phyloP scores from a whole-genome alignment of 2,797 vertebrate species.

The Scyliorhinus canicula region DNA sequence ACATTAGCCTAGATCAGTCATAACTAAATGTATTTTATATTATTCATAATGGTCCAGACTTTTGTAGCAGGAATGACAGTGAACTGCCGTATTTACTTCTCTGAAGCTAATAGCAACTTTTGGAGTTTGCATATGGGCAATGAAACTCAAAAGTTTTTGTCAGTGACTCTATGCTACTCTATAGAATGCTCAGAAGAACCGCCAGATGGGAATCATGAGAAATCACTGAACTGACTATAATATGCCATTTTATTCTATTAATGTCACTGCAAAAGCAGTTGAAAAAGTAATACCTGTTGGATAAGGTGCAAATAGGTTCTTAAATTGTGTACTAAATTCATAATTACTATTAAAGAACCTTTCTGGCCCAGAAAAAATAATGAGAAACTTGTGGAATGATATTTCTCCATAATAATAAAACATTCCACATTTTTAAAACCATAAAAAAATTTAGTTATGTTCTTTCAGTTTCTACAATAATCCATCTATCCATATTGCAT shows the following conservation, averaged over 20 bases:
- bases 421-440: neutral
- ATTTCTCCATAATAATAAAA: neutral
- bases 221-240: neutral
- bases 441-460: neutral
- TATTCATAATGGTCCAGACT: neutral
- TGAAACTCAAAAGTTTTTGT: neutral
- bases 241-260: neutral
- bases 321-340: neutral
- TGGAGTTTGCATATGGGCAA: neutral
- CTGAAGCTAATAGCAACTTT: neutral
- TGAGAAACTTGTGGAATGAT: neutral
- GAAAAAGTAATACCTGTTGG: neutral
- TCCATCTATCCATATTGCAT: neutral
- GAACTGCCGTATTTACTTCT: neutral
- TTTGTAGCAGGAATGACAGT: neutral
- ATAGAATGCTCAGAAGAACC: neutral
- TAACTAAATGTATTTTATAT: neutral
- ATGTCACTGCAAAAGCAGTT: neutral
- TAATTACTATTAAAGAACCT: neutral
- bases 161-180: neutral
- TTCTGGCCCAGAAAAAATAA: neutral
- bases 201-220: neutral
- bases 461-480: neutral
- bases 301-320: neutral
- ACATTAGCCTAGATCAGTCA: neutral